A percentile compares a stretch with the other conserved stretches of the same genome.
These are phyloP conservation scores for Gonioctena quinquepunctata DNA, from an alignment of 1,140 invertebrate genomes.

Conservation along the genomic window DNA sequence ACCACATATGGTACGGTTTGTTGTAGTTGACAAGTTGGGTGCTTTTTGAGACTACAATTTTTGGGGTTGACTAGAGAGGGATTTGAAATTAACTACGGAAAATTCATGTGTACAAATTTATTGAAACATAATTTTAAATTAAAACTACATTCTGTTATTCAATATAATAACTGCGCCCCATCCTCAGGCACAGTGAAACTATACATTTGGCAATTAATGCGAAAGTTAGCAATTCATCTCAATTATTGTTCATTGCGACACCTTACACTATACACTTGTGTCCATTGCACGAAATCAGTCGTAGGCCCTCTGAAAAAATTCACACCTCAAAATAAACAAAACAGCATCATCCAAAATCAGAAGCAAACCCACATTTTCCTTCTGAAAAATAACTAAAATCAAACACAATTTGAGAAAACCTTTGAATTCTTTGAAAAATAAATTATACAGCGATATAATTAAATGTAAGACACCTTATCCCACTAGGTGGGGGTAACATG, in stretches of 20 bases:
- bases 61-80: no score
- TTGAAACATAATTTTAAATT: constrained; percentile 50
- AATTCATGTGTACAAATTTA: constrained; percentile 52
- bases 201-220: constrained; percentile 47
- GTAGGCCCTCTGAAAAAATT: not conserved
- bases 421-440: constrained; percentile 22
- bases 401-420: not conserved
- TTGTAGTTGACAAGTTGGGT: no score
- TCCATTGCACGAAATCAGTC: constrained; percentile 48
- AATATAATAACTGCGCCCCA: constrained; percentile 30
- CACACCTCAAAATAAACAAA: constrained; percentile 5
- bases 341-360: not conserved
- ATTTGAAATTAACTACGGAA: no score
- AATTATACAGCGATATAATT: constrained; percentile 27
- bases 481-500: constrained; percentile 25
- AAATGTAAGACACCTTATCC: constrained; percentile 13
- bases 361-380: not conserved
- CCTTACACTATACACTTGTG: constrained; percentile 33
- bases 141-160: constrained; percentile 43
- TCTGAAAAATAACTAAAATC: not conserved
- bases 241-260: constrained; percentile 40
- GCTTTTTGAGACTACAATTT: no score
- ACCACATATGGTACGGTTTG: no score
- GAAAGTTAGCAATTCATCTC: constrained; percentile 27
- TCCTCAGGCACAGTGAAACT: constrained; percentile 33